Base-by-base conservation (phyloP, 1,140 invertebrate species). In the Bombus turneri region DNA sequence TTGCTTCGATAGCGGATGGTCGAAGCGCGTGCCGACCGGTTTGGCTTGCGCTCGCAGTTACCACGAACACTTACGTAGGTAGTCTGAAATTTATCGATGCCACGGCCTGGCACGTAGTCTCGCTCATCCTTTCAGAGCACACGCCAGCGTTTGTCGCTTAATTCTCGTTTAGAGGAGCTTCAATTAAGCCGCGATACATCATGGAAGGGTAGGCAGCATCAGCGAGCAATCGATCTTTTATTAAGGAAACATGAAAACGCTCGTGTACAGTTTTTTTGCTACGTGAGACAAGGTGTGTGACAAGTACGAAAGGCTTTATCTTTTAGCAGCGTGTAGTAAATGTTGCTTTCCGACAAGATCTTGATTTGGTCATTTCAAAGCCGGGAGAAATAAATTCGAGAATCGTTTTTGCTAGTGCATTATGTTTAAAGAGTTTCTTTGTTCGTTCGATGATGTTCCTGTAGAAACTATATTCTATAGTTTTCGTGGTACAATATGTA, bases 11-110 rank as follows among this genome's bases (percentile, higher is more conserved):
- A 59, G 69, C 34, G 82, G 86, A 89, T 81, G 86, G 76, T n/a
- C 34, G 84, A 64, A 83, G 88, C 88, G 92, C 91, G 92, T 93
- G 92, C 92, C 92, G 88, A 92, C 91, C 92, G 92, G 92, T 93
- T 92, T 91, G 90, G 89, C 83, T 85, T 85, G 83, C 77, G 83
- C 68, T 85, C 83, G 77, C 77, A 85, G 68, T 85, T 80, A 72
- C 77, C 83, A 72, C 68, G 31, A 80, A 80, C 83, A 80, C 77
- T 85, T 85, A 88, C 41, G 82, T 90, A 83, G 77, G 87, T 88
- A 88, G 88, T 81, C 87, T 75, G 84, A 86, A 88, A 92, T 91
- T 83, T 76, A 76, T 86, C 73, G 80, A 72, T 76, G 72, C 73
- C 73, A 41, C 22, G 81, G n/a, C 43, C 71, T 62, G 80, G 71